Conservation (phyloP, 2,888 invertebrate genomes). For the Elysia crispata region DNA sequence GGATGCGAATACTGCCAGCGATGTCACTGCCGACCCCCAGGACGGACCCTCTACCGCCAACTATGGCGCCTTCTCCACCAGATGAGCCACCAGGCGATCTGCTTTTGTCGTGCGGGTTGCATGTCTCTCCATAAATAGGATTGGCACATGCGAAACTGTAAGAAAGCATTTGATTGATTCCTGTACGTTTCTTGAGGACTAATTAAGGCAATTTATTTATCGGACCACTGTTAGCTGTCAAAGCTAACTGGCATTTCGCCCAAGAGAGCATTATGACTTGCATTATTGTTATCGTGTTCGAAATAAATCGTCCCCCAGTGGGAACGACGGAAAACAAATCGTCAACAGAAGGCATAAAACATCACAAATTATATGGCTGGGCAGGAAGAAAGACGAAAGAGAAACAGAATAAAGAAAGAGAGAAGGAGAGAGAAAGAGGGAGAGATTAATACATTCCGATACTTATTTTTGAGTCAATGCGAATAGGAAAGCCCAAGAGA, state of each 20-base stretch:
- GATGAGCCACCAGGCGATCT: slow-evolving; percentile 78
- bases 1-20: slow-evolving; percentile 79
- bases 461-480: not conserved
- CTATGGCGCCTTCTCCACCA: slow-evolving; percentile 78
- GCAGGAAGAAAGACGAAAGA: not conserved
- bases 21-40: slow-evolving; percentile 78
- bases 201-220: too few relatives aligned
- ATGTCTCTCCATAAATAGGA: slow-evolving; percentile 68
- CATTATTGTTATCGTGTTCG: too few relatives aligned
- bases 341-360: too few relatives aligned
- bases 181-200: not conserved
- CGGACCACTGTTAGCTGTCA: too few relatives aligned
- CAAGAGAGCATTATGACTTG: too few relatives aligned
- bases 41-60: slow-evolving; percentile 77
- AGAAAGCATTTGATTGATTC: not conserved
- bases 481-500: not conserved
- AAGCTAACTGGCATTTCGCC: too few relatives aligned
- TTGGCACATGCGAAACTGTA: slow-evolving; percentile 66
- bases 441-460: not conserved
- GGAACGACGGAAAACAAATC: too few relatives aligned
- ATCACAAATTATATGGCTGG: not conserved
- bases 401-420: not conserved
- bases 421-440: too few relatives aligned
- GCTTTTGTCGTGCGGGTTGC: slow-evolving; percentile 75
- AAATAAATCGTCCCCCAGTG: too few relatives aligned